phyloP scores from a whole-genome alignment of 1,140 invertebrate species.

The Bombus difficillimus region DNA sequence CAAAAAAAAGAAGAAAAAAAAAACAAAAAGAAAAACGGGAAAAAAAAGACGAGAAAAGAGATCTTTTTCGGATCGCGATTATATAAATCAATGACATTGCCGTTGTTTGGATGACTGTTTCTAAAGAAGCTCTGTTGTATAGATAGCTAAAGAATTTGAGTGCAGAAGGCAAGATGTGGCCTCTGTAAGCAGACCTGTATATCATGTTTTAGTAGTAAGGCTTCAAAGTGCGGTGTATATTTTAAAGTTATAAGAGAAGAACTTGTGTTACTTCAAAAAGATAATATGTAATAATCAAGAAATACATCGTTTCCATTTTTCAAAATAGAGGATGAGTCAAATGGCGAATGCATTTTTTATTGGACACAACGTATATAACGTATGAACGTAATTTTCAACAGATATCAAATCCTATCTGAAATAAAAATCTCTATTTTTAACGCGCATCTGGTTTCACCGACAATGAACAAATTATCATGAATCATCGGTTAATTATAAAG shows the following conservation, averaged over 20 bases:
- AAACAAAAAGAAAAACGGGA: too few relatives aligned
- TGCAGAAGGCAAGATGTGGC: neutral
- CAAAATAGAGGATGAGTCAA: neutral
- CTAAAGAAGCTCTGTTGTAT: conserved; percentile 8
- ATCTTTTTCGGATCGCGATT: conserved; percentile 17
- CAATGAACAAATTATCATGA: conserved; percentile 4
- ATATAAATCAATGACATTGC: conserved; percentile 12
- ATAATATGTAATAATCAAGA: neutral
- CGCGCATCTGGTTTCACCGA: conserved; percentile 17
- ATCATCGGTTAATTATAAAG: conserved; percentile 8
- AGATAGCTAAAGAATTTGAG: conserved; percentile 10
- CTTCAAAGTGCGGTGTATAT: conserved; percentile 11
- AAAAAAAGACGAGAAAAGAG: neutral
- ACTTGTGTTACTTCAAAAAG: neutral
- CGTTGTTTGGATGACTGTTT: conserved; percentile 22
- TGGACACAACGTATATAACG: neutral
- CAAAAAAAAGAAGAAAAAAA: too few relatives aligned
- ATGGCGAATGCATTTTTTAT: neutral
- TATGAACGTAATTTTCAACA: neutral
- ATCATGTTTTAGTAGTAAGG: conserved; percentile 35
- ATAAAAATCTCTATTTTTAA: conserved; percentile 8
- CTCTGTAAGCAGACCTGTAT: conserved; percentile 19
- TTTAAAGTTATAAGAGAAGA: neutral
- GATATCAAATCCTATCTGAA: neutral
- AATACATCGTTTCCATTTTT: neutral